These are phyloP conservation scores for Entomyzon cyanotis DNA, from an alignment of 2,113 vertebrate species.

Conservation along the genomic window DNA sequence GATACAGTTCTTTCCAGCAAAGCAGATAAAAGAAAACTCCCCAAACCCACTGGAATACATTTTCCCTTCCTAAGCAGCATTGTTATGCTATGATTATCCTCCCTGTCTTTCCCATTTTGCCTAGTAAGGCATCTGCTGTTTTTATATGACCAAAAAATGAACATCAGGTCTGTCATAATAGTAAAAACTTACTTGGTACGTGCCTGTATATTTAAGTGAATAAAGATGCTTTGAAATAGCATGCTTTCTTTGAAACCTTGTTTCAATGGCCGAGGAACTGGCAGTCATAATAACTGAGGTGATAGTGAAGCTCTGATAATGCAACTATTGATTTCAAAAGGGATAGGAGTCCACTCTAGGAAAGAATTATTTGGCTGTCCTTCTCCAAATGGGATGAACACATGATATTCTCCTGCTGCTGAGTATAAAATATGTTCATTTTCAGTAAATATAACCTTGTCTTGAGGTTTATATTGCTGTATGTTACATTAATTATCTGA, in stretches of 20 bases:
- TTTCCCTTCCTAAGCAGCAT: background rate
- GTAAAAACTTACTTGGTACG: background rate
- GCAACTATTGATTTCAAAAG: background rate
- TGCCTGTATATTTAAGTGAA: background rate
- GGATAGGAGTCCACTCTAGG: background rate
- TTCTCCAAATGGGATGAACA: background rate
- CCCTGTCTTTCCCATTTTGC: background rate
- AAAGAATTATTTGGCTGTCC: background rate
- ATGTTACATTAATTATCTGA: background rate
- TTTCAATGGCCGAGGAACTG: background rate
- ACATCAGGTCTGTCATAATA: background rate
- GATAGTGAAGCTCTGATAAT: background rate
- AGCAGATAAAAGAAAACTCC: constrained; percentile 11
- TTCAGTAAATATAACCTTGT: background rate
- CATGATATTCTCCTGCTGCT: background rate
- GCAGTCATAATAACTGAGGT: background rate
- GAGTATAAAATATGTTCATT: background rate
- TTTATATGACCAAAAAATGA: background rate
- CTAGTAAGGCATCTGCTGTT: background rate
- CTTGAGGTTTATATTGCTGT: background rate
- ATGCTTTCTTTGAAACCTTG: background rate
- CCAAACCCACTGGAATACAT: background rate
- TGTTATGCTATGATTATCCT: constrained; percentile 13
- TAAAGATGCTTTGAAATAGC: background rate
- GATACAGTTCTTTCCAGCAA: background rate